Conservation (phyloP, 2,888 invertebrate species). For the Gerris lacustris region DNA sequence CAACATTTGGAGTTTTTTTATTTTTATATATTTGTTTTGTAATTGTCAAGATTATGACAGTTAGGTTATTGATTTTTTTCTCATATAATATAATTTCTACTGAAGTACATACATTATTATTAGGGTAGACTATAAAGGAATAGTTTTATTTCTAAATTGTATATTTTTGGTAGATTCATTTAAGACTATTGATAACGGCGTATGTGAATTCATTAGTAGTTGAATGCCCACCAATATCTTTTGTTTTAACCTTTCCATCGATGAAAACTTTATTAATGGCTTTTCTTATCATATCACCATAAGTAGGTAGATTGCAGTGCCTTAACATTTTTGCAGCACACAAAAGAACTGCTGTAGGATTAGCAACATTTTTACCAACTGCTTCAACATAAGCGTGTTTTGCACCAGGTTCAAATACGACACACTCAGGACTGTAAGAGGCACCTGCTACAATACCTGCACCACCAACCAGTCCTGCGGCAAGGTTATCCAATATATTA, state of each 20-base stretch:
- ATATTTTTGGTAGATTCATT: constrained; percentile 50
- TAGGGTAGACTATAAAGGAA: too few species aligned
- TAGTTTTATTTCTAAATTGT: neutral
- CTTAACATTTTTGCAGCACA: constrained; percentile 83
- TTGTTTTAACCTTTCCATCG: constrained; percentile 64
- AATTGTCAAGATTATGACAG: too few species aligned
- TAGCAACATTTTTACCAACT: constrained; percentile 91
- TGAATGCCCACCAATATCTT: constrained; percentile 90
- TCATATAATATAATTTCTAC: too few species aligned
- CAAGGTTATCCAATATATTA: constrained; percentile 93
- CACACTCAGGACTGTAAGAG: constrained; percentile 82
- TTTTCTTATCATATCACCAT: constrained; percentile 68
- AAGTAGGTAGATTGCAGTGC: constrained; percentile 79
- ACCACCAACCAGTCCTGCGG: constrained; percentile 91
- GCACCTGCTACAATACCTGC: constrained; percentile 97
- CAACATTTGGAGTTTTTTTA: too few species aligned
- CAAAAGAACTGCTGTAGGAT: constrained; percentile 92
- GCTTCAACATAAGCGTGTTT: constrained; percentile 90
- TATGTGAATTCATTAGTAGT: constrained; percentile 87
- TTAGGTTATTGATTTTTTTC: too few species aligned
- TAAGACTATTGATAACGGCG: constrained; percentile 60
- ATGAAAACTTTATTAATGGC: constrained; percentile 70
- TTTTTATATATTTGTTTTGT: too few species aligned
- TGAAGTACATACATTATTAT: too few species aligned
- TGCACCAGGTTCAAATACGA: constrained; percentile 95